Evolutionary conservation across 2,888 invertebrate genomes (phyloP).

Genomic region (Drosophila greeni): DNA sequence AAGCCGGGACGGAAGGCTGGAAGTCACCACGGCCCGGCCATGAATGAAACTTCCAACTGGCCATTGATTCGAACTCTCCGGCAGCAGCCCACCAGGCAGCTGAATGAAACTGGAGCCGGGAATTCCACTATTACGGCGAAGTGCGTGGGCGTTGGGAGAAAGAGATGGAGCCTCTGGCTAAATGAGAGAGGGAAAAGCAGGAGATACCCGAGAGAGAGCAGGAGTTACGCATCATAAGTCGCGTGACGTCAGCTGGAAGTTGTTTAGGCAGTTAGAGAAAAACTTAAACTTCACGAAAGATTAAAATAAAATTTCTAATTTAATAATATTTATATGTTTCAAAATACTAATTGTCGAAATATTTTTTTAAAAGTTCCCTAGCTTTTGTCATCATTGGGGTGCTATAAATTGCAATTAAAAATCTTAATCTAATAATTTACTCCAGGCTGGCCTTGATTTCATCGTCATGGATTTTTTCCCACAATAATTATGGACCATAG

Average conservation of each 20-base stretch:
- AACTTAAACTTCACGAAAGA: neutral
- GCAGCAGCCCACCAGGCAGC: conserved; percentile 4
- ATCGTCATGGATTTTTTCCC: conserved; percentile 37
- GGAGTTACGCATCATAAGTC: conserved; percentile 23
- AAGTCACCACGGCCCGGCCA: conserved; percentile 25
- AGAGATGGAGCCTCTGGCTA: conserved; percentile 1
- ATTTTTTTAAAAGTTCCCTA: neutral
- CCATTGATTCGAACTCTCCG: conserved; percentile 27
- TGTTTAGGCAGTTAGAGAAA: neutral
- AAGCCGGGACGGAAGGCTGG: conserved; percentile 6
- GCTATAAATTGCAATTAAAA: neutral
- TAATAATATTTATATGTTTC: neutral
- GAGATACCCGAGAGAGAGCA: neutral
- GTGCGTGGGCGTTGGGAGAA: conserved; percentile 15
- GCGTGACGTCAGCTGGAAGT: conserved; percentile 31
- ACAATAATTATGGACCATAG: conserved; percentile 38
- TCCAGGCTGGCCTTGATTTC: conserved; percentile 31
- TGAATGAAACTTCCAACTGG: conserved; percentile 54
- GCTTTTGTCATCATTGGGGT: neutral
- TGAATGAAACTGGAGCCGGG: conserved; percentile 39
- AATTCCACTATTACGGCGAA: conserved; percentile 19
- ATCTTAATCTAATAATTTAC: neutral
- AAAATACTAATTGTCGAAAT: neutral
- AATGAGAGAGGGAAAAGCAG: neutral
- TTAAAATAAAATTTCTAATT: neutral